phyloP scores from a whole-genome alignment of 2,113 vertebrate genomes.

The Spermophilus dauricus region DNA sequence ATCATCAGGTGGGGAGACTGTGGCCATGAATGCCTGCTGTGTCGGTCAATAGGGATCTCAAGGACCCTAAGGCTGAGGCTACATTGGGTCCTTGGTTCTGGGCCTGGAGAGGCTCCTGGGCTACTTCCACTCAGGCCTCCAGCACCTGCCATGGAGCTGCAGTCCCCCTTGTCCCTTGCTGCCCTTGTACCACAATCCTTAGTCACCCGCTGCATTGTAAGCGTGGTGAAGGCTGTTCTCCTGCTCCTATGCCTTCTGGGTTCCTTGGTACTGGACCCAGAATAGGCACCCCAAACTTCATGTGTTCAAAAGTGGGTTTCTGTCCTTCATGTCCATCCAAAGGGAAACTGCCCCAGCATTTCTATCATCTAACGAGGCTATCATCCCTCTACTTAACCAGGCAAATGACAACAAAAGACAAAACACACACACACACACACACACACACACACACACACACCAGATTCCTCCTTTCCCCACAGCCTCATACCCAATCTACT shows the following conservation, averaged over 20 bases:
- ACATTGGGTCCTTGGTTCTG: neutral
- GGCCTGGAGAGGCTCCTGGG: neutral
- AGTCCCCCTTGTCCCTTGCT: no score
- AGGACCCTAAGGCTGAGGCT: accelerated
- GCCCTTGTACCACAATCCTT: neutral
- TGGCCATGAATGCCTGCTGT: accelerated
- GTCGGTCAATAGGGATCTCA: neutral
- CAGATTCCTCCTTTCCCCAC: neutral
- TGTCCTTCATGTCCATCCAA: neutral
- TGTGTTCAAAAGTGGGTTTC: neutral
- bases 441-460: no score
- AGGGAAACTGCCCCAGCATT: neutral
- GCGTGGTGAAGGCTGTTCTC: neutral
- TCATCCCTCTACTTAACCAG: neutral
- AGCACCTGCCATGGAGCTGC: neutral
- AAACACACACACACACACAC: no score
- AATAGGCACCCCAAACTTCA: neutral
- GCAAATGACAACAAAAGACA: neutral
- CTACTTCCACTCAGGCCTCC: neutral
- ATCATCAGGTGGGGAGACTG: neutral
- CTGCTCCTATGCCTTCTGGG: neutral
- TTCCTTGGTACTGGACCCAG: neutral
- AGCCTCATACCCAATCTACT: neutral
- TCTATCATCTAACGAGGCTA: neutral
- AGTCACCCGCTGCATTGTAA: accelerated